Evolutionary conservation across 2,113 vertebrate genomes (phyloP).

Genomic region (Uria lomvia): DNA sequence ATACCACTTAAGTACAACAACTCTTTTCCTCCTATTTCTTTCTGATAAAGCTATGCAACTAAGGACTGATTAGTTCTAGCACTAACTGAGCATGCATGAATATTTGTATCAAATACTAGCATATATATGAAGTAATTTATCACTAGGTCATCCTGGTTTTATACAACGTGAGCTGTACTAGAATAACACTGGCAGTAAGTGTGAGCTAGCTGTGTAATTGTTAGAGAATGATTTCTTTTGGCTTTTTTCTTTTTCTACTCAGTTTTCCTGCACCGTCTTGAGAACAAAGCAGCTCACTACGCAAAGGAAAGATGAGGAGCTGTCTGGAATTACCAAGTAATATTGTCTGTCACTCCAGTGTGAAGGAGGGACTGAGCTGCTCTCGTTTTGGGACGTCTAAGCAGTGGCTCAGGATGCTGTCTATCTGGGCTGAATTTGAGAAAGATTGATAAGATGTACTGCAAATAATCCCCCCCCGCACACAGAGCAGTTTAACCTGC

Average conservation of each 20-base stretch:
- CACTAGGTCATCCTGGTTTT: background rate
- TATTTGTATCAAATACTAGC: background rate
- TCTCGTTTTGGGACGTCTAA: background rate
- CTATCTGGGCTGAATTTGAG: background rate
- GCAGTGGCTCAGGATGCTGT: background rate
- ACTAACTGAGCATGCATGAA: background rate
- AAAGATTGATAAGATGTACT: background rate
- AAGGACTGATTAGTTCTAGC: fast-evolving
- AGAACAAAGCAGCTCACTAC: background rate
- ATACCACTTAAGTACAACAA: background rate
- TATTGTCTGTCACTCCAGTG: background rate
- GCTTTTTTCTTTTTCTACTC: background rate
- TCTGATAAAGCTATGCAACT: background rate
- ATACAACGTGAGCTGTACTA: background rate
- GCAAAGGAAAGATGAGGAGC: background rate
- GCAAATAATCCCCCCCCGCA: background rate
- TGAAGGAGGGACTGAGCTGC: background rate
- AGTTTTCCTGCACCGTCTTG: background rate
- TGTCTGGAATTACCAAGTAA: background rate
- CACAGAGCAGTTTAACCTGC: background rate
- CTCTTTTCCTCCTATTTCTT: background rate
- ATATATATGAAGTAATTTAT: background rate
- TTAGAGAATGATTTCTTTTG: background rate
- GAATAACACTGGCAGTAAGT: background rate
- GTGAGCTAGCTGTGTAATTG: background rate